A percentile compares a stretch with the other conserved stretches of the same genome.
Conservation (phyloP, 2,797 vertebrate genomes). For the Margarornis squamiger region DNA sequence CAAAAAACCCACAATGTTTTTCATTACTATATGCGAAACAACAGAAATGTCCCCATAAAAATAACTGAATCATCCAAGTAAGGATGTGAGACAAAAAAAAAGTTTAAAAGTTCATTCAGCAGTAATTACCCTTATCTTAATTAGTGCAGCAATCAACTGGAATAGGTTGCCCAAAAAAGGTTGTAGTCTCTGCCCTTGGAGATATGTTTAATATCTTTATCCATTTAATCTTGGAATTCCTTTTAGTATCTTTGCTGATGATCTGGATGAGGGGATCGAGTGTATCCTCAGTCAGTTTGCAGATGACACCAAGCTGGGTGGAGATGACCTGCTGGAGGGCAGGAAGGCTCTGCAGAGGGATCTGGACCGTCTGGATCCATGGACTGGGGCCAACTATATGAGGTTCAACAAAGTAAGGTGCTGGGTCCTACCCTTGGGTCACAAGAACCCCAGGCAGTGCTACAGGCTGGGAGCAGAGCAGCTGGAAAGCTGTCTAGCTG, state of each 20-base stretch:
- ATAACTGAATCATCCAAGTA: not conserved
- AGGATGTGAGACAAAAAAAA: not conserved
- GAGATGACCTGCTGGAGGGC: not conserved
- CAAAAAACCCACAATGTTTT: not conserved
- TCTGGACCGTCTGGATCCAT: not conserved
- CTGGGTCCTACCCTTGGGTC: not conserved
- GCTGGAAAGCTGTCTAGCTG: not conserved
- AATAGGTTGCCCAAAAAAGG: not conserved
- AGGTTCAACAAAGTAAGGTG: not conserved
- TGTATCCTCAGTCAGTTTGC: not conserved
- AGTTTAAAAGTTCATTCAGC: not conserved
- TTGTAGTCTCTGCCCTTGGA: not conserved
- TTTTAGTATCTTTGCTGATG: not conserved
- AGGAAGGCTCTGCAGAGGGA: not conserved
- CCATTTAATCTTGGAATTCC: not conserved
- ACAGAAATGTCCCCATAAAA: not conserved
- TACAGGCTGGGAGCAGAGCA: not conserved
- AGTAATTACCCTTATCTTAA: not conserved
- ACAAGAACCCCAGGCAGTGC: not conserved
- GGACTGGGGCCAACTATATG: not conserved
- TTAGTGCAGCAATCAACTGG: not conserved
- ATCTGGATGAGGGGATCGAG: not conserved
- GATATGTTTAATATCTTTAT: not conserved
- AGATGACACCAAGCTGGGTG: not conserved
- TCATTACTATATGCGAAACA: not conserved